phyloP scores from a whole-genome alignment of 2,113 vertebrate genomes.

The Poeciliopsis retropinna region DNA sequence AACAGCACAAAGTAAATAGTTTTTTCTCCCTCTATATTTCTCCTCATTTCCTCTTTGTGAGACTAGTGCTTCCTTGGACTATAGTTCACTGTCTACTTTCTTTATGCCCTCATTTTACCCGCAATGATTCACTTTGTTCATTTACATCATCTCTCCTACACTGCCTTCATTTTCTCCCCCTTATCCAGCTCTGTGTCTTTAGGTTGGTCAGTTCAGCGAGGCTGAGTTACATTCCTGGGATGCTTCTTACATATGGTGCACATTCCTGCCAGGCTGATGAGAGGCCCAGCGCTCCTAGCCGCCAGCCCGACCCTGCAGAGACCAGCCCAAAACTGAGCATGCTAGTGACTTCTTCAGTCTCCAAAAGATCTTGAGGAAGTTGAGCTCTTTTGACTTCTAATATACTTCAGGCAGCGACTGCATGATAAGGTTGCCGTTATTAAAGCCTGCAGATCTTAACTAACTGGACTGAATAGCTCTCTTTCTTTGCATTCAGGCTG shows the following conservation, averaged over 20 bases:
- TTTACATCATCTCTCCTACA: constrained; percentile 21
- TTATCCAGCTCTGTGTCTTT: constrained; percentile 64
- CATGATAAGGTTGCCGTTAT: constrained; percentile 10
- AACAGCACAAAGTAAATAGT: too few species aligned
- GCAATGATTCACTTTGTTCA: constrained; percentile 2
- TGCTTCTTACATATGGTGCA: constrained; percentile 97
- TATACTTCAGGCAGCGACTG: constrained; percentile 21
- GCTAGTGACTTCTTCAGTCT: constrained; percentile 75
- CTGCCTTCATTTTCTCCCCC: constrained; percentile 38
- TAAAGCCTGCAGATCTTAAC: constrained; percentile 24
- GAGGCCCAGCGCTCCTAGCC: constrained; percentile 76
- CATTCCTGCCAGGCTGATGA: constrained; percentile 91
- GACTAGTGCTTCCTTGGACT: background rate
- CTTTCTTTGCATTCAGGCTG: constrained; percentile 7
- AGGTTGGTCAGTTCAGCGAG: constrained; percentile 82
- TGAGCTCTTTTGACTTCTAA: background rate
- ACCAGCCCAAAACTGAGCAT: constrained; percentile 55
- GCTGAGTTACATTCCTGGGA: constrained; percentile 89
- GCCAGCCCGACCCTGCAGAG: constrained; percentile 73
- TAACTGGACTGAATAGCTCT: constrained; percentile 5
- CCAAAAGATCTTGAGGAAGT: constrained; percentile 29
- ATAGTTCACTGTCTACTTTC: constrained; percentile 8
- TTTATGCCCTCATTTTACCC: background rate
- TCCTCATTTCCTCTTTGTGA: background rate
- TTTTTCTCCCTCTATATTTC: background rate